These are phyloP conservation scores for Rhinolophus ferrumequinum DNA, from an alignment of 2,113 vertebrate genomes.

Conservation along the genomic window DNA sequence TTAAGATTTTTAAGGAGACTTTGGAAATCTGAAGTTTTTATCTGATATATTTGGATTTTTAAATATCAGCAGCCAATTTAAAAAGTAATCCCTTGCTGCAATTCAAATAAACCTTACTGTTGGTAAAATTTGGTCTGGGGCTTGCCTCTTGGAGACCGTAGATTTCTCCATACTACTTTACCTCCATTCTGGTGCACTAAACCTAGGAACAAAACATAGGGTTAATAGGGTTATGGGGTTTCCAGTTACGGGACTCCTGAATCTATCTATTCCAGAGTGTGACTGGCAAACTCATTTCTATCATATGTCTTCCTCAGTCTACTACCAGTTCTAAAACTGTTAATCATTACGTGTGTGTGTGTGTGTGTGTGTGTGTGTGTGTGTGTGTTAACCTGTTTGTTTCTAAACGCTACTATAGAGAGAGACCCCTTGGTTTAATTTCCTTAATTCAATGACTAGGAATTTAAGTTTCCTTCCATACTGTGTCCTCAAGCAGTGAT, in stretches of 20 bases:
- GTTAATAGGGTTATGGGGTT: not conserved
- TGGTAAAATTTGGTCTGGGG: not conserved
- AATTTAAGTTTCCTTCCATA: not conserved
- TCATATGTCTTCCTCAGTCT: not conserved
- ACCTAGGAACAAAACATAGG: not conserved
- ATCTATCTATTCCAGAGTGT: not conserved
- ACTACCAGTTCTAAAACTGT: not conserved
- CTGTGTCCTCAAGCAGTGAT: not conserved
- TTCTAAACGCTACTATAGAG: accelerated
- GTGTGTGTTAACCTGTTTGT: not conserved
- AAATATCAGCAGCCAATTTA: not conserved
- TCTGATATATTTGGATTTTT: not conserved
- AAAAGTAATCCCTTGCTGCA: not conserved
- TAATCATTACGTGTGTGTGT: not conserved
- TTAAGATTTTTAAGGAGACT: not conserved
- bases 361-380: not conserved
- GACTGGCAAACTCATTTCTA: not conserved
- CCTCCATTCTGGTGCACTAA: not conserved
- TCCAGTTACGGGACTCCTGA: not conserved
- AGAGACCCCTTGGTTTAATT: too few species aligned
- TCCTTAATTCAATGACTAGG: not conserved
- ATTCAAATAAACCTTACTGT: not conserved
- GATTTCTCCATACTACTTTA: not conserved
- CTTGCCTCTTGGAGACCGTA: not conserved
- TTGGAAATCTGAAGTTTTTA: not conserved